Evolutionary conservation across 2,113 vertebrate genomes (phyloP).

Genomic region (Ceuthmochares aereus): DNA sequence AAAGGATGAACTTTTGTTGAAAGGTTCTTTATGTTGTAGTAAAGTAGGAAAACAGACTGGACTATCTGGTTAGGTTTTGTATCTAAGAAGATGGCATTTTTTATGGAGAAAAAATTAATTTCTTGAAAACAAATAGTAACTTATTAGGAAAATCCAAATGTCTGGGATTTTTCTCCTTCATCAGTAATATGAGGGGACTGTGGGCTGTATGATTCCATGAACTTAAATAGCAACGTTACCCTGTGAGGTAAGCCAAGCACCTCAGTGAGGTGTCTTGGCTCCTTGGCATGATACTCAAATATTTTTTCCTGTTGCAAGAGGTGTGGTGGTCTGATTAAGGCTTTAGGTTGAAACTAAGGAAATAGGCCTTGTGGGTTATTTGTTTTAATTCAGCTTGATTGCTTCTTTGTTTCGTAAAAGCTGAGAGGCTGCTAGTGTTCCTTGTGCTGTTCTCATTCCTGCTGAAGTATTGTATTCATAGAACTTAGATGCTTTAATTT

Average conservation of each 20-base stretch:
- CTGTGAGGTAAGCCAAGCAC: not conserved
- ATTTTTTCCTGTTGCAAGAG: constrained; percentile 6
- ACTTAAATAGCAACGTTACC: not conserved
- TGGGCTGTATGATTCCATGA: not conserved
- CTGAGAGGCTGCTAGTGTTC: not conserved
- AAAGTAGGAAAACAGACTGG: not conserved
- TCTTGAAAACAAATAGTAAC: not conserved
- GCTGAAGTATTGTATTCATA: not conserved
- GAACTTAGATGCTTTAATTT: not conserved
- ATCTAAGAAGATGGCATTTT: not conserved
- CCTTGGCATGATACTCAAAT: constrained; percentile 16
- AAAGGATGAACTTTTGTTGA: not conserved
- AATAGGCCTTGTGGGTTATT: not conserved
- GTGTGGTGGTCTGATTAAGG: not conserved
- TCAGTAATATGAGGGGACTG: not conserved
- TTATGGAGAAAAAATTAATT: not conserved
- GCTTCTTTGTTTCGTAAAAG: not conserved
- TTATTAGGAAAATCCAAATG: not conserved
- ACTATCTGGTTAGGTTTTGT: not conserved
- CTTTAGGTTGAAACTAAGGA: not conserved
- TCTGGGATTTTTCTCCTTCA: not conserved
- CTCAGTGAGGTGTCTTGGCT: not conserved
- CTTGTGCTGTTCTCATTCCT: not conserved
- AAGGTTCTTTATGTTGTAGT: not conserved
- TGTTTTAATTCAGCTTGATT: not conserved